Evolutionary conservation across 1,140 invertebrate genomes (phyloP), one percentile per base, ranked within the genome.

Genomic region (Chironomus striatipennis): DNA sequence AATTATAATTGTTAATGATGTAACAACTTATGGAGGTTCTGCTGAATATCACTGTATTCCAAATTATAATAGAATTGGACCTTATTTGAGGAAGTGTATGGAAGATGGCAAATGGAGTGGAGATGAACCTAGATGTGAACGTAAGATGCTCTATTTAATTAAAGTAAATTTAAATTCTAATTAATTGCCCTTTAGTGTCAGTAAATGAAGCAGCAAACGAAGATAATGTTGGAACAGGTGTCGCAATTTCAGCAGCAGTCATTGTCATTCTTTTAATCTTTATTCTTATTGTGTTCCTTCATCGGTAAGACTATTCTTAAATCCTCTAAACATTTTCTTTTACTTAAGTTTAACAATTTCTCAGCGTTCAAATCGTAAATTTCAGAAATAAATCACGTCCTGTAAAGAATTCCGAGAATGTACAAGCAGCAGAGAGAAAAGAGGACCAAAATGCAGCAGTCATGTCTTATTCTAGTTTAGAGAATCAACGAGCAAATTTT

Each of bases 11-110:
- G 88, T 93, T 57, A 96, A 97, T 78, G 89, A 90, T 21, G 90
- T 91, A 0, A 94, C 91, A 0, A 85, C 88, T 6, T 96, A 91
- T 78, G 90, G 90, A 7, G 91, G 91, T 74, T 88, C 90, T 2
- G 89, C 94, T 1, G 92, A 95, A 79, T 97, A 96, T 80, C 91
- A 94, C 77, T 98, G 96, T 79, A 83, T 95, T 74, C 93, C 92
- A 7, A 91, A 92, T 76, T 95, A 87, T 82, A 90, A 92, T 79
- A 86, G 93, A 64, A 87, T 91, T 1, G 93, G 93, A 0, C 90
- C 91, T 5, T 94, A 93, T 80, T 82, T 93, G 2, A 85, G 93
- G 73, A 93, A 93, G 79, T 95, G 93, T 81, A 84, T 90, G 78
- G 92, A 94, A 73, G 90, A 90, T 75, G 93, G 91, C 5, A 83